Evolutionary conservation across 53 echinoderm and acorn worm species (phyloP).

Genomic region (Antedon mediterranea): DNA sequence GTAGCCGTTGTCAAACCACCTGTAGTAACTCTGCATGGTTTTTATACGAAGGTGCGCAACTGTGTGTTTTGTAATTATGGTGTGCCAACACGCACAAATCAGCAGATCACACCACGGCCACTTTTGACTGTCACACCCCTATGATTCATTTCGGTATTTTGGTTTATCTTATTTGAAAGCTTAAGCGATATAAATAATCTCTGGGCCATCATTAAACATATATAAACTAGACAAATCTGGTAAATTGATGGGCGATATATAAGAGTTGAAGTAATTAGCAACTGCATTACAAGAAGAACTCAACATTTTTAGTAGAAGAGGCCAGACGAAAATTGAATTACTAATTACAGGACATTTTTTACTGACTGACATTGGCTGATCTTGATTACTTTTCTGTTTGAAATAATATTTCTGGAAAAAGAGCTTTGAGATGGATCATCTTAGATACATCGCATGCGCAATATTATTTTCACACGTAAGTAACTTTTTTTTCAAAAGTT

Average conservation of each 20-base stretch:
- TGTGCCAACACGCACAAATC: neutral
- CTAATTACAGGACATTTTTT: too few relatives aligned
- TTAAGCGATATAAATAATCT: neutral
- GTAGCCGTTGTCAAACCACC: too few relatives aligned
- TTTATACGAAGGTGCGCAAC: neutral
- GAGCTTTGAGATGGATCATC: neutral
- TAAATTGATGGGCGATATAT: too few relatives aligned
- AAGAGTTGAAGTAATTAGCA: too few relatives aligned
- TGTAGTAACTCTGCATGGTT: too few relatives aligned
- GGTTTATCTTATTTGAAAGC: neutral
- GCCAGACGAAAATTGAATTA: too few relatives aligned
- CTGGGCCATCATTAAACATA: neutral
- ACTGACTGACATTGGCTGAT: too few relatives aligned
- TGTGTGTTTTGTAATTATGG: neutral
- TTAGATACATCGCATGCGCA: neutral
- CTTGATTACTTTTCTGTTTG: too few relatives aligned
- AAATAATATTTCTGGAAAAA: neutral
- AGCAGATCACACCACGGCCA: neutral
- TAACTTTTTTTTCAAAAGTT: neutral
- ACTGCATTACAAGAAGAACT: too few relatives aligned
- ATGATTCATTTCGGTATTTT: neutral
- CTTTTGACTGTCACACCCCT: neutral
- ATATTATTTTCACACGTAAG: neutral
- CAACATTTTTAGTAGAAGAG: too few relatives aligned
- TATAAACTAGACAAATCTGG: neutral